phyloP scores from a whole-genome alignment of 2,888 invertebrate genomes.

The Hirtodrosophila duncani region DNA sequence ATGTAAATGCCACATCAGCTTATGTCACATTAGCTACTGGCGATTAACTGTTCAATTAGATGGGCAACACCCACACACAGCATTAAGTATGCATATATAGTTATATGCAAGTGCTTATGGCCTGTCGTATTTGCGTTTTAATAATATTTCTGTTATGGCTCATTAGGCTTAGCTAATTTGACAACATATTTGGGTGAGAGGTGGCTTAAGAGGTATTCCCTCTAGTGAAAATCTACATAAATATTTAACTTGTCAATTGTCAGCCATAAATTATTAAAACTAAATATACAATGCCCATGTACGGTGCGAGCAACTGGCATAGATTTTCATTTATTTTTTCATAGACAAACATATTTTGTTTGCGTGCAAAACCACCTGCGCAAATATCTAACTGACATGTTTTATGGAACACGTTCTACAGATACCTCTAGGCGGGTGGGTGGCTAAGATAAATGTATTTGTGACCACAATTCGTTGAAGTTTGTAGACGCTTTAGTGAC shows the following conservation, averaged over 20 bases:
- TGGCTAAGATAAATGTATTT: no score
- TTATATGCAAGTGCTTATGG: no score
- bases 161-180: constrained; percentile 55
- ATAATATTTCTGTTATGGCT: constrained; percentile 24
- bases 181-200: constrained; percentile 38
- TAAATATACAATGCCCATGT: constrained; percentile 54
- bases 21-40: constrained; percentile 2
- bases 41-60: constrained; percentile 18
- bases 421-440: constrained; percentile 6
- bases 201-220: constrained; percentile 3
- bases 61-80: constrained; percentile 20
- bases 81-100: no score
- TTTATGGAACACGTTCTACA: constrained; percentile 16
- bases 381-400: constrained; percentile 51
- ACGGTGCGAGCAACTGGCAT: constrained; percentile 71
- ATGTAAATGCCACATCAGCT: neutral
- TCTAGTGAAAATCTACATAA: neutral
- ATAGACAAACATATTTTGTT: constrained; percentile 12
- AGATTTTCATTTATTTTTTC: constrained; percentile 66
- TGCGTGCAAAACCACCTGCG: constrained; percentile 74
- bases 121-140: no score
- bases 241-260: constrained; percentile 9
- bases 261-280: constrained; percentile 42
- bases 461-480: no score
- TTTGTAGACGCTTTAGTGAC: no score